These are phyloP conservation scores for Myotis brandtii DNA, from an alignment of 2,113 vertebrate genomes.

Conservation along the genomic window DNA sequence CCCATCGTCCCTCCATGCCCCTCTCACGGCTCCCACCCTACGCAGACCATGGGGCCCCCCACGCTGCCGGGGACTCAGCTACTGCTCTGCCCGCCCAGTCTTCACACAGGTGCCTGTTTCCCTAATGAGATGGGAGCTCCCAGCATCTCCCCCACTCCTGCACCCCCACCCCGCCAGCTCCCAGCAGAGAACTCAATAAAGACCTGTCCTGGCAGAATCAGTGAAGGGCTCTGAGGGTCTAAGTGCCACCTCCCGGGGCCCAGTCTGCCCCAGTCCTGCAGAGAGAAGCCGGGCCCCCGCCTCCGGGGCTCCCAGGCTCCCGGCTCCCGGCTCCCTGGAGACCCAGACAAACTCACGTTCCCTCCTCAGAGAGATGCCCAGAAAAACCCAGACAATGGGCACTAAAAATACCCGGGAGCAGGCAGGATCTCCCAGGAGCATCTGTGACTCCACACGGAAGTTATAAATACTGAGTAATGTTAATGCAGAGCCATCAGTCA, in stretches of 20 bases:
- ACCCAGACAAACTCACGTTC: not conserved
- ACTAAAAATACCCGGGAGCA: slow-evolving; percentile 86
- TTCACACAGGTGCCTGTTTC: not conserved
- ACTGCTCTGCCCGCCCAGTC: fast-evolving
- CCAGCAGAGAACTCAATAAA: not conserved
- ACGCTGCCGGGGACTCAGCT: not conserved
- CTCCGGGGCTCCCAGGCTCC: not conserved
- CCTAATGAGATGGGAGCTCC: not conserved
- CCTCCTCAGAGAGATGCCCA: not conserved
- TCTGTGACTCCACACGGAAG: slow-evolving; percentile 79
- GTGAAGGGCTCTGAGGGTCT: fast-evolving
- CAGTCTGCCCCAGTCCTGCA: not conserved
- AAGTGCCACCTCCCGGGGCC: no score
- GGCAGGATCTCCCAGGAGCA: slow-evolving; percentile 81
- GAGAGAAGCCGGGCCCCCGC: not conserved
- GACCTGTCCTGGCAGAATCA: not conserved
- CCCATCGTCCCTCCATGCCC: fast-evolving
- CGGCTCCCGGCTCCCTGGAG: not conserved
- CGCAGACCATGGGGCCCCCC: no score
- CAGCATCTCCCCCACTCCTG: fast-evolving
- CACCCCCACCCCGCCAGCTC: no score
- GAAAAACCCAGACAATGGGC: slow-evolving; percentile 83
- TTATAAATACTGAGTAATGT: slow-evolving; percentile 84
- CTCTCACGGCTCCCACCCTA: no score
- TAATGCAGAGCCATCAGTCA: slow-evolving; percentile 65